Evolutionary conservation across 2,888 invertebrate genomes (phyloP).

Genomic region (Chrysodeixis includens): DNA sequence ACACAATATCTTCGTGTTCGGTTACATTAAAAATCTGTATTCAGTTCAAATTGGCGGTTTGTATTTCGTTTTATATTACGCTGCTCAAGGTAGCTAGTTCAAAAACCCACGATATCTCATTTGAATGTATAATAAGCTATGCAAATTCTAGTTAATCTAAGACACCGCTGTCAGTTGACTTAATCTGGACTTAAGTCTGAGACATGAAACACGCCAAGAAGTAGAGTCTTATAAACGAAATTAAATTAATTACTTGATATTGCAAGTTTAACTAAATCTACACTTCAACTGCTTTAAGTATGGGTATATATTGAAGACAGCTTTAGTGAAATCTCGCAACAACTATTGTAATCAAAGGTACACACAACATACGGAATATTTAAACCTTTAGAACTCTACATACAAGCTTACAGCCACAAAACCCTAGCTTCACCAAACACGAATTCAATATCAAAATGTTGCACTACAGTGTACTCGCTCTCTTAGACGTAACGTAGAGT

Average conservation of each 20-base stretch:
- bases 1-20: no score
- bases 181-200: background rate
- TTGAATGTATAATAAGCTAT: background rate
- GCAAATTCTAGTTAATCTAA: conserved; percentile 4
- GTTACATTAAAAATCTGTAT: no score
- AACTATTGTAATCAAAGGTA: background rate
- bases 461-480: conserved; percentile 20
- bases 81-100: background rate
- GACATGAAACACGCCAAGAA: background rate
- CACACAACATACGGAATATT: background rate
- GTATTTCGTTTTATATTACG: background rate
- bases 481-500: conserved; percentile 1
- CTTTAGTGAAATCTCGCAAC: background rate
- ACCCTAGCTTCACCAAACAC: background rate
- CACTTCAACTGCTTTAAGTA: background rate
- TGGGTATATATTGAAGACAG: background rate
- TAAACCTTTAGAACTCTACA: background rate
- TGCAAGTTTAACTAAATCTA: background rate
- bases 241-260: background rate
- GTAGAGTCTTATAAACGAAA: background rate
- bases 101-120: conserved; percentile 4
- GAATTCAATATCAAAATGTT: conserved; percentile 15
- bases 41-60: background rate
- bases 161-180: background rate
- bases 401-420: background rate